phyloP scores from a whole-genome alignment of 2,113 vertebrate species.

The Ailurus styani region DNA sequence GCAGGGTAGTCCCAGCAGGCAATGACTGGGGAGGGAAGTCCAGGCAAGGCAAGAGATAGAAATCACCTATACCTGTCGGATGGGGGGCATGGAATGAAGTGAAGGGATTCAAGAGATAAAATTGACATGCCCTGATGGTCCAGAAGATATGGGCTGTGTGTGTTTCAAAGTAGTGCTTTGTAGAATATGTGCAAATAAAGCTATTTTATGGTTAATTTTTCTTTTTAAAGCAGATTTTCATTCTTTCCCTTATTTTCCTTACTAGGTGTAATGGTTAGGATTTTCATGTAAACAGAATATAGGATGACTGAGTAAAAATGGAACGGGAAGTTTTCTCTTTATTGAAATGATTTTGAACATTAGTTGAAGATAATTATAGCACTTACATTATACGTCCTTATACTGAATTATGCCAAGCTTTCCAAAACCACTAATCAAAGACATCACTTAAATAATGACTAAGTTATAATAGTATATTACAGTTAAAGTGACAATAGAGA shows the following conservation, averaged over 20 bases:
- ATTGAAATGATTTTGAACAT: constrained; percentile 5
- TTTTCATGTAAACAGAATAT: background rate
- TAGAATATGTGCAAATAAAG: background rate
- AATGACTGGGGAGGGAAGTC: background rate
- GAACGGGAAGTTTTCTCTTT: background rate
- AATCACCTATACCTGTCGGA: background rate
- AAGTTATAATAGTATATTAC: background rate
- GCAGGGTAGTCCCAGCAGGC: background rate
- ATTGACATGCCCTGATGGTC: background rate
- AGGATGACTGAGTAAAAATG: background rate
- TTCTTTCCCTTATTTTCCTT: background rate
- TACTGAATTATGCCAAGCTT: background rate
- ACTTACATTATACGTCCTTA: background rate
- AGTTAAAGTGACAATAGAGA: background rate
- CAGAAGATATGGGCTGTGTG: background rate
- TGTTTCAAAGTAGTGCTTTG: background rate
- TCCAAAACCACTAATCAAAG: background rate
- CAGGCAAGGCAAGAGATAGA: background rate
- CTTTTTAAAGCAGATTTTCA: background rate
- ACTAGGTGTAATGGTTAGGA: background rate
- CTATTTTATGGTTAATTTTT: background rate
- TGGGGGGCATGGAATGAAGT: background rate
- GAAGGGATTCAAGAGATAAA: background rate
- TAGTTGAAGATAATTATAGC: background rate
- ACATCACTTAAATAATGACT: background rate